phyloP scores from a whole-genome alignment of 2,113 vertebrate genomes.

The Microcebus tavaratra region DNA sequence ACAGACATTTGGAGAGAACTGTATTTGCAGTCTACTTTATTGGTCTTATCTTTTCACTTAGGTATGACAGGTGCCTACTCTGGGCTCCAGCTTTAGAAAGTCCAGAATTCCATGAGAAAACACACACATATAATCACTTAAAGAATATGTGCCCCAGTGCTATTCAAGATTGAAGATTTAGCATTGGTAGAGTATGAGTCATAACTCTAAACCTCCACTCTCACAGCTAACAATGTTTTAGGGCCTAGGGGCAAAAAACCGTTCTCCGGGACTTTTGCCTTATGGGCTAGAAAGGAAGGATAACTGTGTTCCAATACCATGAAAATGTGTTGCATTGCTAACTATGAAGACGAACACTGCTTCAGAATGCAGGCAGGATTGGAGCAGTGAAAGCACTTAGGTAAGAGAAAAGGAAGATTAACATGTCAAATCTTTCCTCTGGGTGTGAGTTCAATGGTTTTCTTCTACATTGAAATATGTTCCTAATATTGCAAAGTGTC shows the following conservation, averaged over 20 bases:
- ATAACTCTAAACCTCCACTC: neutral
- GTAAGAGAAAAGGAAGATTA: slow-evolving; percentile 9
- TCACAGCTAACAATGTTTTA: neutral
- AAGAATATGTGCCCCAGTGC: neutral
- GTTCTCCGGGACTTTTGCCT: neutral
- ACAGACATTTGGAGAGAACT: neutral
- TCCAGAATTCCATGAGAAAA: neutral
- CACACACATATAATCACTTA: neutral
- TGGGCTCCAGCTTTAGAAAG: neutral
- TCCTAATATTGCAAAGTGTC: neutral
- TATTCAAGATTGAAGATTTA: neutral
- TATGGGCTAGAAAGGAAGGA: neutral
- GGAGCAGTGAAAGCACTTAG: neutral
- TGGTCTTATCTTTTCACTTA: neutral
- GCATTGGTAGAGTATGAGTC: neutral
- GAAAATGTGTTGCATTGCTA: neutral
- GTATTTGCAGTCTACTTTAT: neutral
- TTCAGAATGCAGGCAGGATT: neutral
- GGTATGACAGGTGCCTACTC: neutral
- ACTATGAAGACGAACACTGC: neutral
- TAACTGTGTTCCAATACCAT: neutral
- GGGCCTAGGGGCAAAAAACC: neutral
- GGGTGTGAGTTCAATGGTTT: neutral
- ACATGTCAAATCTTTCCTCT: neutral
- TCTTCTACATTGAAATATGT: neutral